Base-by-base conservation (phyloP, 2,113 vertebrate species). In the Erinaceus europaeus region DNA sequence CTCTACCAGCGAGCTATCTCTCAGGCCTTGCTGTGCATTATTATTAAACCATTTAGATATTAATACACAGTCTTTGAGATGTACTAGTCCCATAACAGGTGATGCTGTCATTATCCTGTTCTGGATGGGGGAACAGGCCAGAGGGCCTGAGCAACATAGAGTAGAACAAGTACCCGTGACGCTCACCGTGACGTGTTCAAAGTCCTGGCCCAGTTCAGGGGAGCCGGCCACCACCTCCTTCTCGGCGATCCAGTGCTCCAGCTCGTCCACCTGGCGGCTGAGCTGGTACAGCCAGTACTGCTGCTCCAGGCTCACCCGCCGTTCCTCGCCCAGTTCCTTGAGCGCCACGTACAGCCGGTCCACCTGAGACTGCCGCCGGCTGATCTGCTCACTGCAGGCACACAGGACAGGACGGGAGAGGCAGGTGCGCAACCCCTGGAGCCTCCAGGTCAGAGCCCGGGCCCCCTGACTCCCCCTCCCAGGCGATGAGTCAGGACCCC, bases 271-370 rank as follows among this genome's bases (percentile, higher is more conserved):
- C 96, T 99, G 98, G 0, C 98, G 97, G 97, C 98, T 98, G 50
- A 99, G 98, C 97, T 99, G 98, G 96, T 97, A 99, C 34, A 99
- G 98, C 99, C 99, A 99, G 92, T 99, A 99, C 91, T 99, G 98
- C 96, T 99, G 98, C 96, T 99, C 99, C 95, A 99, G 94, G 9
- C 97, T 95, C 79, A 97, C 98, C 96, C 99, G 98, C 79, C 98
- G 96, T 46, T 99, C 98, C 93, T 99, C 98, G 27, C 98, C 98
- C 97, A 99, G 97, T 89, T 99, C 99, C 97, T 99, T 99, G 97
- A 99, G 98, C 0, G 98, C 98, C 96, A 99, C 98, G 57, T 99
- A 99, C 44, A 99, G 97, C 20, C 99, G 98, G 97, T 99, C 98
- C 87, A 99, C 98, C 97, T 98, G 98, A 3, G 98, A 99, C 97